Percentiles rank a stretch among this genome's conserved stretches.
phyloP scores from a whole-genome alignment of 2,888 invertebrate species.

The Galeopsomyia nigrocyanea region DNA sequence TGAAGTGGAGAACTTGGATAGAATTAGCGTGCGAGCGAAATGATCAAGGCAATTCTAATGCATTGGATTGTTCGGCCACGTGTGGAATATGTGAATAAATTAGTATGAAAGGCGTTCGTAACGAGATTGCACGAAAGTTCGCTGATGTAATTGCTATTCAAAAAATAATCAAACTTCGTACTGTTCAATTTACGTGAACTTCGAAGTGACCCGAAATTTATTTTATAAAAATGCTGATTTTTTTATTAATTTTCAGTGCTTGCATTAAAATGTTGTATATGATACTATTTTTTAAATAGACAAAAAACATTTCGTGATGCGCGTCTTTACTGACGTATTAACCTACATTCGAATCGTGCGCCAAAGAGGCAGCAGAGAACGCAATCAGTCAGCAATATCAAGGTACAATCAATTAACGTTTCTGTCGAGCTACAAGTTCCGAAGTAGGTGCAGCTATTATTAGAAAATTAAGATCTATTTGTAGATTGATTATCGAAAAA shows the following conservation, averaged over 20 bases:
- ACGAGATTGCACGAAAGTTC: too few species aligned
- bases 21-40: too few species aligned
- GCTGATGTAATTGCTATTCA: too few species aligned
- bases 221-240: too few species aligned
- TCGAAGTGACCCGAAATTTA: not conserved
- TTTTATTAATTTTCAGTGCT: not conserved
- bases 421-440: not conserved
- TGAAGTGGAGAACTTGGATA: too few species aligned
- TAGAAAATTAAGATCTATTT: not conserved
- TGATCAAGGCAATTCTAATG: too few species aligned
- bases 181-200: not conserved
- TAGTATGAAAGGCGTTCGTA: too few species aligned
- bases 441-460: not conserved
- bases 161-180: not conserved
- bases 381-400: not conserved
- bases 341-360: constrained; percentile 9
- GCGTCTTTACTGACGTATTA: constrained; percentile 13
- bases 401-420: constrained; percentile 28
- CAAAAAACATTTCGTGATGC: too few species aligned
- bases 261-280: too few species aligned
- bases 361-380: not conserved
- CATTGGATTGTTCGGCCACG: too few species aligned
- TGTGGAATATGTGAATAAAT: too few species aligned
- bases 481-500: not conserved
- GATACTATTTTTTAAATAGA: too few species aligned